These are phyloP conservation scores for Mastomys coucha DNA, from an alignment of 2,113 vertebrate species.

Conservation along the genomic window DNA sequence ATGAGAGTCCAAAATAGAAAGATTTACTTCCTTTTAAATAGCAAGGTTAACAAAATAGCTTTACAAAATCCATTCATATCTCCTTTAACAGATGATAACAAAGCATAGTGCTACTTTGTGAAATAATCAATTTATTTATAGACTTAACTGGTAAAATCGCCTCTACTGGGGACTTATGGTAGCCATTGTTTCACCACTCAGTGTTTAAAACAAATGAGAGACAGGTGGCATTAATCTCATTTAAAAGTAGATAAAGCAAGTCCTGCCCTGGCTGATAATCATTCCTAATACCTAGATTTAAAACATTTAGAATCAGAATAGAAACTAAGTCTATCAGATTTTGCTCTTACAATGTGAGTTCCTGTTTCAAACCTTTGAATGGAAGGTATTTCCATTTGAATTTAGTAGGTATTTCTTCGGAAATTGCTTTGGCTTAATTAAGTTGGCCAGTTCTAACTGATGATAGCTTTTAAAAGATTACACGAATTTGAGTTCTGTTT, in stretches of 20 bases:
- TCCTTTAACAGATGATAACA: not conserved
- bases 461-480: conserved; percentile 20
- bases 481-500: conserved; percentile 2
- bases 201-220: conserved; percentile 26
- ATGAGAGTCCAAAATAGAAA: not conserved
- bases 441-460: not conserved
- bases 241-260: conserved; percentile 26
- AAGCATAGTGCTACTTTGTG: not conserved
- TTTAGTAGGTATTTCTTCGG: not conserved
- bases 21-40: not conserved
- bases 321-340: not conserved
- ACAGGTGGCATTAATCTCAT: not conserved
- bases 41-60: conserved; percentile 8
- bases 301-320: not conserved
- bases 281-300: not conserved
- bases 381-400: not conserved
- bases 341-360: not conserved
- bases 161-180: conserved; percentile 15
- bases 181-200: not conserved
- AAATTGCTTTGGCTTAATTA: conserved; percentile 20
- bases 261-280: not conserved
- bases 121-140: not conserved
- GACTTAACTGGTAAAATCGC: not conserved
- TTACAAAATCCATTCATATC: conserved; percentile 28
- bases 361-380: conserved; percentile 22